These are phyloP conservation scores for Ditylenchus dipsaci DNA, from an alignment of 1,140 invertebrate genomes.

Conservation along the genomic window DNA sequence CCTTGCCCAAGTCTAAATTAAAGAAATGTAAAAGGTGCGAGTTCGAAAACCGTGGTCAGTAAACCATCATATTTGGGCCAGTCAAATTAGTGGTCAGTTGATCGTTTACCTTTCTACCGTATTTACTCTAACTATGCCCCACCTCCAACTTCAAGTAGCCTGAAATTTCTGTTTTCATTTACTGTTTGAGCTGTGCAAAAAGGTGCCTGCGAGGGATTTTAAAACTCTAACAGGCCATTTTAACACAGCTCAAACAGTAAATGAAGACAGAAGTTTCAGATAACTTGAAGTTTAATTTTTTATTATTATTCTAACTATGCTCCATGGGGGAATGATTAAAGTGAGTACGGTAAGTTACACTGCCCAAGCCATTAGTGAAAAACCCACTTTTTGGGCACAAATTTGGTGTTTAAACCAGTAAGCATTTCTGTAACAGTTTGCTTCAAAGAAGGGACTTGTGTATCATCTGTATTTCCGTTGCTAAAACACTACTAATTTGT, in stretches of 20 bases:
- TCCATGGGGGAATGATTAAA: neutral
- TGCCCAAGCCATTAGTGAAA: neutral
- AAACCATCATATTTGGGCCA: too few relatives aligned
- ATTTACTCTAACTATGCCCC: too few relatives aligned
- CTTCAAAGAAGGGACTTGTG: constrained; percentile 22
- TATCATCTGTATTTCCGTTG: constrained; percentile 12
- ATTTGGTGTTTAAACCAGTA: constrained; percentile 39
- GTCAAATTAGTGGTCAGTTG: neutral
- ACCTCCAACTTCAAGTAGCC: too few relatives aligned
- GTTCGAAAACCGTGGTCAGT: too few relatives aligned
- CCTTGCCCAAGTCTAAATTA: too few relatives aligned
- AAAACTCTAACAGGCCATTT: too few relatives aligned
- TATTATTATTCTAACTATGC: neutral
- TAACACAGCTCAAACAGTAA: too few relatives aligned
- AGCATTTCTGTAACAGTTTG: constrained; percentile 39
- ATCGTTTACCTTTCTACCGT: neutral
- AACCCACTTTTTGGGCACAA: constrained; percentile 38
- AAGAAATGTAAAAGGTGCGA: too few relatives aligned
- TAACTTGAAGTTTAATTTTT: neutral
- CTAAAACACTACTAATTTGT: neutral
- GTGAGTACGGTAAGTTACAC: neutral
- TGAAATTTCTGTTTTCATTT: too few relatives aligned
- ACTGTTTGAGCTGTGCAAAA: too few relatives aligned
- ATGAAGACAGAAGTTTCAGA: too few relatives aligned
- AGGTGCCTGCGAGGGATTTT: too few relatives aligned